Evolutionary conservation across 2,888 invertebrate genomes (phyloP).

Genomic region (Globia sparganii): DNA sequence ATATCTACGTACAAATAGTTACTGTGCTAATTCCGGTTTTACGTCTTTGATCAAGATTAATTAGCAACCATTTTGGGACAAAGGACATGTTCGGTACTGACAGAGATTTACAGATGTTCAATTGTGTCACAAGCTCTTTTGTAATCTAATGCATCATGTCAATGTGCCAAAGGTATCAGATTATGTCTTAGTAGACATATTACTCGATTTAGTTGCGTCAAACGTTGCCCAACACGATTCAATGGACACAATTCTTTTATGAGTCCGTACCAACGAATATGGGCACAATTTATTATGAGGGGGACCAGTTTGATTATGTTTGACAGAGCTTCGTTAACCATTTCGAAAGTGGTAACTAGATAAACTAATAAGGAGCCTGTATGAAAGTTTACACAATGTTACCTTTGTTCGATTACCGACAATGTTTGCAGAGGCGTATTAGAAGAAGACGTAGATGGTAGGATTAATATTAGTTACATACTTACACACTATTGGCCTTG

Average conservation of each 20-base stretch:
- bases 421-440: conserved; percentile 35
- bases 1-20: conserved; percentile 2
- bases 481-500: not conserved
- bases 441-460: conserved; percentile 2
- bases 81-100: conserved; percentile 30
- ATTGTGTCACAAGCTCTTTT: conserved; percentile 57
- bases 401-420: conserved; percentile 37
- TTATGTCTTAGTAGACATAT: conserved; percentile 57
- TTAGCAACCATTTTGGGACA: conserved; percentile 43
- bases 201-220: conserved; percentile 71
- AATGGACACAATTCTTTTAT: conserved; percentile 65
- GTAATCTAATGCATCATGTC: conserved; percentile 57
- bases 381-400: conserved; percentile 39
- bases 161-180: conserved; percentile 54
- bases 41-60: conserved; percentile 38
- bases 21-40: conserved; percentile 7
- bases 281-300: conserved; percentile 79
- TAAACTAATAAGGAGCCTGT: conserved; percentile 37
- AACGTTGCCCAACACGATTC: conserved; percentile 67
- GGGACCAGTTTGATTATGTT: conserved; percentile 74
- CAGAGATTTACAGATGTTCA: conserved; percentile 58
- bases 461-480: not conserved
- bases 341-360: conserved; percentile 72
- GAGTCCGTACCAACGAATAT: conserved; percentile 73
- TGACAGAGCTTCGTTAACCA: conserved; percentile 73